phyloP scores from a whole-genome alignment of 2,113 vertebrate species.

The Tychaedon coryphoeus region DNA sequence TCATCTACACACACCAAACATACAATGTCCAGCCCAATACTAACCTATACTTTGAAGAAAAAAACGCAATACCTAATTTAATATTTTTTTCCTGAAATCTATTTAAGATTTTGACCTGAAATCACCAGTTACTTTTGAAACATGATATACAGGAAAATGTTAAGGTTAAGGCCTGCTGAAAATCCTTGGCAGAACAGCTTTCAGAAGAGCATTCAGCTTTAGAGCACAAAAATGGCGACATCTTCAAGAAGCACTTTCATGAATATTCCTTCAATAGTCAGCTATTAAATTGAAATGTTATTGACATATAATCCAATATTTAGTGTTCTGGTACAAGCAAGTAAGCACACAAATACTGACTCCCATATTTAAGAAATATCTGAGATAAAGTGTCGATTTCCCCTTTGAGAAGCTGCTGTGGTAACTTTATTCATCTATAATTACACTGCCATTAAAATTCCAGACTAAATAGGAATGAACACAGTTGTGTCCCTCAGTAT shows the following conservation, averaged over 20 bases:
- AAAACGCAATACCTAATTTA: neutral
- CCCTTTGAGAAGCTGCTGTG: neutral
- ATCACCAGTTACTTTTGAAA: neutral
- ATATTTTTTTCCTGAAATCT: neutral
- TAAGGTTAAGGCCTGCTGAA: neutral
- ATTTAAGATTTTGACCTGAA: neutral
- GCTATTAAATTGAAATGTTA: neutral
- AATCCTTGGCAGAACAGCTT: neutral
- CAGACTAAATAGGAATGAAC: neutral
- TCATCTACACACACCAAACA: neutral
- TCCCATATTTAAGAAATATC: neutral
- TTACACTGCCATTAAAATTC: neutral
- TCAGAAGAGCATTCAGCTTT: neutral
- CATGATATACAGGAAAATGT: neutral
- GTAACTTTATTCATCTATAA: neutral
- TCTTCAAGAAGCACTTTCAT: neutral
- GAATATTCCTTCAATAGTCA: neutral
- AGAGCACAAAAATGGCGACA: neutral
- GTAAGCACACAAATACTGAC: neutral
- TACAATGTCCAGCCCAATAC: fast-evolving
- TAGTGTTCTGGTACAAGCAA: neutral
- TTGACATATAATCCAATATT: neutral
- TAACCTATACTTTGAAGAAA: neutral
- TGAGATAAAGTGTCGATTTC: neutral
- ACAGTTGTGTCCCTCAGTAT: neutral